phyloP scores from a whole-genome alignment of 1,140 invertebrate genomes.

The Bilobella aurantiaca region DNA sequence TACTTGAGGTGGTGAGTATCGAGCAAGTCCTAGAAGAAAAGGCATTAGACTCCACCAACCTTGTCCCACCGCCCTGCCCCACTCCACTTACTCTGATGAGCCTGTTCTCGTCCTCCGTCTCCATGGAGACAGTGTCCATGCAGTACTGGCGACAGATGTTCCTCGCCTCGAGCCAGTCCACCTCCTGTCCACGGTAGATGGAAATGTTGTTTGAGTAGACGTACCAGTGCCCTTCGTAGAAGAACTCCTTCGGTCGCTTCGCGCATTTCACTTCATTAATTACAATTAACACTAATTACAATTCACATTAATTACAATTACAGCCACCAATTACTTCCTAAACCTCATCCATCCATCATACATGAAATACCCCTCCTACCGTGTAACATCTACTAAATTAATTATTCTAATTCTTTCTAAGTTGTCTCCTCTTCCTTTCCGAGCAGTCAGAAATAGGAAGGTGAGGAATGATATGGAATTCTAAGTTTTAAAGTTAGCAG shows the following conservation, averaged over 20 bases:
- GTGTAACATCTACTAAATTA: too few relatives aligned
- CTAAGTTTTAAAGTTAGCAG: too few relatives aligned
- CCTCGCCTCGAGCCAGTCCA: conserved; percentile 80
- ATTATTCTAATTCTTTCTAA: too few relatives aligned
- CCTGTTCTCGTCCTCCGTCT: conserved; percentile 55
- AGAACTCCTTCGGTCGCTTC: conserved; percentile 69
- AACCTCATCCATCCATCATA: too few relatives aligned
- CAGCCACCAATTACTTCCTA: neutral
- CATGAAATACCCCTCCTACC: too few relatives aligned
- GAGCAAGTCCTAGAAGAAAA: neutral
- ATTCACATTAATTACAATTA: neutral
- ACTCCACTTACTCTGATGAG: neutral
- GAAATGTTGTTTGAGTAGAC: conserved; percentile 76
- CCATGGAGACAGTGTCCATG: conserved; percentile 79
- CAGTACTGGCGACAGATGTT: conserved; percentile 83
- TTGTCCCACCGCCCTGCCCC: too few relatives aligned
- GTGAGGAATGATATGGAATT: neutral
- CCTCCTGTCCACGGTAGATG: conserved; percentile 60
- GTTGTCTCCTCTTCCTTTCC: neutral
- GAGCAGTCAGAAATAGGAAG: neutral
- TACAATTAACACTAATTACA: too few relatives aligned
- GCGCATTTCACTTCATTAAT: conserved; percentile 26
- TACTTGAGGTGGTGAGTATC: conserved; percentile 12
- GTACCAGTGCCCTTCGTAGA: conserved; percentile 73
- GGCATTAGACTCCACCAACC: too few relatives aligned